These are phyloP conservation scores for Parazoanthus swiftii DNA, from an alignment of 92 coral and sea anemone species.

Conservation along the genomic window DNA sequence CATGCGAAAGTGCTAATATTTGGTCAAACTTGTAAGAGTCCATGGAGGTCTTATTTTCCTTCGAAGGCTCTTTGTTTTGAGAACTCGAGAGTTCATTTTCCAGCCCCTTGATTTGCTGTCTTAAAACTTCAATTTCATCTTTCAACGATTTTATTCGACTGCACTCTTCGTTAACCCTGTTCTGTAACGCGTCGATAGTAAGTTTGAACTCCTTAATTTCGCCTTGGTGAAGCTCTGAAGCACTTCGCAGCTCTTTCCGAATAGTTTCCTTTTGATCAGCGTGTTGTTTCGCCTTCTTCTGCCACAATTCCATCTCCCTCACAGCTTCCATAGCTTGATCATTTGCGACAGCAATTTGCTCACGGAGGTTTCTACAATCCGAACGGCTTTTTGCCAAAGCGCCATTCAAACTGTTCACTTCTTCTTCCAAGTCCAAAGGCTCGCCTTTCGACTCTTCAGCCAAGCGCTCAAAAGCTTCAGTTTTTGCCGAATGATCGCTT, in stretches of 20 bases:
- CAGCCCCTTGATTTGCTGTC: constrained; percentile 56
- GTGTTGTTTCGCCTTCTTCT: constrained; percentile 66
- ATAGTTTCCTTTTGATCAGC: constrained; percentile 54
- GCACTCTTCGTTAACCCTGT: constrained; percentile 2
- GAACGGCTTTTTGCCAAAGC: constrained; percentile 49
- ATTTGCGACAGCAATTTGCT: constrained; percentile 51
- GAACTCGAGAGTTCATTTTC: constrained; percentile 43
- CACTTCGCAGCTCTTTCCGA: constrained; percentile 35
- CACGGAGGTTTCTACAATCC: constrained; percentile 55
- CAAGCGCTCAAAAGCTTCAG: constrained; percentile 42
- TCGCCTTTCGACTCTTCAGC: constrained; percentile 43
- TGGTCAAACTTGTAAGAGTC: constrained; percentile 45
- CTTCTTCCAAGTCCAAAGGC: constrained; percentile 50
- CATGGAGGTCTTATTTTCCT: constrained; percentile 1
- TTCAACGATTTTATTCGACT: constrained; percentile 3
- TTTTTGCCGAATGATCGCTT: constrained; percentile 19
- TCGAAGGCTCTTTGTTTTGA: background rate
- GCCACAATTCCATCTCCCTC: constrained; percentile 68
- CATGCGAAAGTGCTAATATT: constrained; percentile 47
- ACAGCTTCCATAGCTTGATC: constrained; percentile 60
- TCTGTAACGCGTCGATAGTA: constrained; percentile 3
- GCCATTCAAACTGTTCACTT: constrained; percentile 51
- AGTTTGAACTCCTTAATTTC: constrained; percentile 49
- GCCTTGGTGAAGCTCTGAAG: constrained; percentile 50
- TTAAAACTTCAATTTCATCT: constrained; percentile 57